A percentile compares a stretch with the other conserved stretches of the same genome.
Evolutionary conservation across 1,140 invertebrate species (phyloP).

Genomic region (Trigoniulus corallinus): DNA sequence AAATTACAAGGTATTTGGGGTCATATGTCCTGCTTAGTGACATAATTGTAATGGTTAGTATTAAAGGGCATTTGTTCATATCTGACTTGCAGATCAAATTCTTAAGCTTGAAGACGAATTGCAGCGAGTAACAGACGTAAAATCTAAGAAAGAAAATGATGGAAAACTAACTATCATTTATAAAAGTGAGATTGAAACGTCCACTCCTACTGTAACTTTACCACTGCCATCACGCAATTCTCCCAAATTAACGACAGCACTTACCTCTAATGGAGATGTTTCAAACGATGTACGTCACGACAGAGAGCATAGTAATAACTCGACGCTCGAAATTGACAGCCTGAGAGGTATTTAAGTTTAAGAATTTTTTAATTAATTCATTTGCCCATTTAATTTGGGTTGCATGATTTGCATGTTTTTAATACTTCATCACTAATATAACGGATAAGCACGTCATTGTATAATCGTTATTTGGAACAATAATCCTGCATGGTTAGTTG

Average conservation of each 20-base stretch:
- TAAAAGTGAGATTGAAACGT: background rate
- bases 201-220: background rate
- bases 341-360: conserved; percentile 14
- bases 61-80: no score
- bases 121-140: background rate
- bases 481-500: no score
- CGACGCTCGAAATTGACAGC: conserved; percentile 14
- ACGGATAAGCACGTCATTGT: no score
- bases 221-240: background rate
- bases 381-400: conserved; percentile 8
- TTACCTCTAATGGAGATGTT: background rate
- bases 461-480: no score
- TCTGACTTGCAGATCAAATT: no score
- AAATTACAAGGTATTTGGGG: background rate
- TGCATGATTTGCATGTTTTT: no score
- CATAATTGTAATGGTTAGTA: no score
- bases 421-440: no score
- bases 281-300: no score
- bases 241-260: background rate
- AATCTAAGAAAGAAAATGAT: background rate
- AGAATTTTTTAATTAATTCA: conserved; percentile 7
- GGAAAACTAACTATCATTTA: background rate
- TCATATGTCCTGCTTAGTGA: no score
- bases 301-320: conserved; percentile 11
- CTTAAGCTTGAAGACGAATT: no score